Conservation (phyloP, 2,113 vertebrate species). For the Ciconia boyciana region DNA sequence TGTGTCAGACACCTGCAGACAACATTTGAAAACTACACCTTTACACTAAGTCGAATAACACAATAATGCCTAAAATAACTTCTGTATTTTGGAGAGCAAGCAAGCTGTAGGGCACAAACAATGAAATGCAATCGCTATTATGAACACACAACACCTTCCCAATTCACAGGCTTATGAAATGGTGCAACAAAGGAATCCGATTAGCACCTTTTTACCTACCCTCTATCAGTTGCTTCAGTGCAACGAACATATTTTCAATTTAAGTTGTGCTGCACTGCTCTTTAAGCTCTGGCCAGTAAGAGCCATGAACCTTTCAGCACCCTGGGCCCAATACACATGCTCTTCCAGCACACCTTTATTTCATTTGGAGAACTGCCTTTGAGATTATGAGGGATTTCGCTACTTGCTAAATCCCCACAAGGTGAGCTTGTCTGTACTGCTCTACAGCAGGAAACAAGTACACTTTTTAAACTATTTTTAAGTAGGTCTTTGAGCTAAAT, state of each 20-base stretch:
- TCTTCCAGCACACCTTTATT: neutral
- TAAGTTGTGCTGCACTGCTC: neutral
- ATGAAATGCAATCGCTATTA: neutral
- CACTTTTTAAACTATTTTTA: neutral
- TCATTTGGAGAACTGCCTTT: neutral
- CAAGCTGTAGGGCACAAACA: neutral
- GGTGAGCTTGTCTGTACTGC: neutral
- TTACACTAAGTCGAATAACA: neutral
- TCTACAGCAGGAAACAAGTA: neutral
- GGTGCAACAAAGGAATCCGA: accelerated
- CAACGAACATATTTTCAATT: neutral
- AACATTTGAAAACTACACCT: neutral
- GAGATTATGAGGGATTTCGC: neutral
- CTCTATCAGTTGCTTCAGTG: neutral
- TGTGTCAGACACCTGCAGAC: neutral
- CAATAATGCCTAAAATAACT: neutral
- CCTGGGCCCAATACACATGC: neutral
- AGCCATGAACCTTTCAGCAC: neutral
- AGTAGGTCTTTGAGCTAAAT: neutral
- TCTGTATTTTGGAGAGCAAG: neutral
- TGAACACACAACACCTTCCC: too few relatives aligned
- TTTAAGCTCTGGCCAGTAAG: neutral
- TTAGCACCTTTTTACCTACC: neutral
- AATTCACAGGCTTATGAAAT: neutral
- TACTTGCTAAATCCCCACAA: neutral